Percentiles rank a stretch among this genome's conserved stretches.
phyloP scores from a whole-genome alignment of 1,140 invertebrate genomes.

The Drosophila bifasciata region DNA sequence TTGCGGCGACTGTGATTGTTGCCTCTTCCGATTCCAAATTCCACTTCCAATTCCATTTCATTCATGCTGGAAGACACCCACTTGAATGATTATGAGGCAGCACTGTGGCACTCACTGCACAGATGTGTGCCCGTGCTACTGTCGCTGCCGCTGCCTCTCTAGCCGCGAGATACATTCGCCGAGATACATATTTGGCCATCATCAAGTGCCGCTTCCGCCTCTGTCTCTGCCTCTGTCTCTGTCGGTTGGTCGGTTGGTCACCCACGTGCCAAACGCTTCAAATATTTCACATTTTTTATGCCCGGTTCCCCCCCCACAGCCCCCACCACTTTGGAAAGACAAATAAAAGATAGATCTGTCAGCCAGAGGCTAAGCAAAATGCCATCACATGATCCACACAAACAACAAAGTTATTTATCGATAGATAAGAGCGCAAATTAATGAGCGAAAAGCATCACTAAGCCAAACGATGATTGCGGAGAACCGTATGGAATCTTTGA shows the following conservation, averaged over 20 bases:
- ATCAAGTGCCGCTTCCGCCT: conserved; percentile 70
- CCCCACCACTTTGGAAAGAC: too few species aligned
- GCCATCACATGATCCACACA: too few species aligned
- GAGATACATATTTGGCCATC: conserved; percentile 47
- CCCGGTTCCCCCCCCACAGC: too few species aligned
- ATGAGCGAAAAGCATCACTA: too few species aligned
- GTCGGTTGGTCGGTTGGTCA: conserved; percentile 42
- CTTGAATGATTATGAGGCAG: conserved; percentile 51
- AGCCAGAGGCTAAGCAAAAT: background rate
- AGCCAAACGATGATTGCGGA: too few species aligned
- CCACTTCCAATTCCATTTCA: conserved; percentile 41
- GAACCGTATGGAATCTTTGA: too few species aligned
- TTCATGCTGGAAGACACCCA: conserved; percentile 52
- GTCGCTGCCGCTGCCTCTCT: conserved; percentile 5
- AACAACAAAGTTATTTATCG: too few species aligned
- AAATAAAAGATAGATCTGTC: background rate
- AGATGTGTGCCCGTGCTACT: conserved; percentile 30
- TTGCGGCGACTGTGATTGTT: conserved; percentile 5
- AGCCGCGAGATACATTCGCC: conserved; percentile 2
- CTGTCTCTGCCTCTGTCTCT: conserved; percentile 71
- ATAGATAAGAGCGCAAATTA: too few species aligned
- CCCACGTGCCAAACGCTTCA: conserved; percentile 60
- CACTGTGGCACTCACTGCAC: conserved; percentile 22
- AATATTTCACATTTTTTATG: conserved; percentile 21
- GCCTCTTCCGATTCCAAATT: conserved; percentile 19